Evolutionary conservation across 2,888 invertebrate species (phyloP).

Genomic region (Agrochola litura): DNA sequence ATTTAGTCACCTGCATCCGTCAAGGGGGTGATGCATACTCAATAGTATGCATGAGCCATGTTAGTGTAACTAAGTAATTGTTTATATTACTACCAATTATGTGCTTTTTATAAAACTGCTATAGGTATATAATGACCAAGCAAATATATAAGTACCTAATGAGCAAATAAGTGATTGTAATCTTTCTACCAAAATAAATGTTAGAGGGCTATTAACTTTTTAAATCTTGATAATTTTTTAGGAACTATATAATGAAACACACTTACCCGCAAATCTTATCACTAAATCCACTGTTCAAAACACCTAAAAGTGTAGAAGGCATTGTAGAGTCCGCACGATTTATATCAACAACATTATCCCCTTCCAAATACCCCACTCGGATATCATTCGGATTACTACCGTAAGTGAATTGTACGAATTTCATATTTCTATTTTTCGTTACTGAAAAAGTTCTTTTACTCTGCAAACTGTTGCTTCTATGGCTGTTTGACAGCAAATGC

Average conservation of each 20-base stretch:
- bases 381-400: constrained; percentile 89
- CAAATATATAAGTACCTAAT: background rate
- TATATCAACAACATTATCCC: constrained; percentile 92
- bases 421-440: constrained; percentile 87
- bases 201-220: background rate
- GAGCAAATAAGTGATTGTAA: background rate
- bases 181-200: background rate
- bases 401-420: constrained; percentile 93
- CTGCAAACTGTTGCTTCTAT: constrained; percentile 59
- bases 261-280: constrained; percentile 82
- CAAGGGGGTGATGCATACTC: no score
- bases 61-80: background rate
- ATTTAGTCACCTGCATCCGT: no score
- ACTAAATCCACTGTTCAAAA: constrained; percentile 81
- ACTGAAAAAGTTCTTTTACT: constrained; percentile 73
- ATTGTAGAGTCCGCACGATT: constrained; percentile 89
- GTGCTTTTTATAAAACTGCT: background rate
- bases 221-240: background rate
- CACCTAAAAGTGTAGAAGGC: constrained; percentile 83
- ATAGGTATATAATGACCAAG: background rate
- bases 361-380: constrained; percentile 93
- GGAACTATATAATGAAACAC: background rate
- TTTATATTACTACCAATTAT: background rate
- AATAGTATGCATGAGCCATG: background rate
- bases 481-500: constrained; percentile 65